Evolutionary conservation across 1,140 invertebrate species (phyloP), one percentile per base, ranked within the genome.

Genomic region (Bradynema listronoti): DNA sequence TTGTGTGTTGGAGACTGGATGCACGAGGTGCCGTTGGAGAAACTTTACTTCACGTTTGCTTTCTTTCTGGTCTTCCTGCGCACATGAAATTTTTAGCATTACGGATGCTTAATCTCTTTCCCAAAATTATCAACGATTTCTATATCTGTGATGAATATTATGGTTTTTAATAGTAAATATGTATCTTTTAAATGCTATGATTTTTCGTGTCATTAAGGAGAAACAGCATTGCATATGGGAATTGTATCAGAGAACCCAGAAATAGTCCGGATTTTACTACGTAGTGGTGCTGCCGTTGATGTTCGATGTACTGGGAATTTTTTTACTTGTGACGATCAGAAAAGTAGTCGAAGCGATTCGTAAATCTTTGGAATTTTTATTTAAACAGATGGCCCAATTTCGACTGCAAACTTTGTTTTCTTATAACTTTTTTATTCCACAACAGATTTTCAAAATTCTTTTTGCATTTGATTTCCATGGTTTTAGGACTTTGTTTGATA

Each of bases 221-320:
- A 72, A 46, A 72, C 71, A 24, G 71, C 64, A 0, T 82, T 98
- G 0, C 93, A 98, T 70, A 91, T 97, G 78, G 90, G 91, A 0
- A 95, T 97, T 68, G 91, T 95, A 0, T 96, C 95, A 78, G 93
- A 98, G 78, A 91, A 98, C 79, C 89, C 91, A 0, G 86, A 89
- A 0, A 93, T 95, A 89, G 91, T 96, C 0, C 94, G 95, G 79
- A 94, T 89, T 79, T 80, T 97, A 4, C 78, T 98, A 33, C 89
- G 94, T 71, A 86, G 87, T 54, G 90, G 90, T 5, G 89, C 88
- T 0, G 85, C 94, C 77, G 86, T 88, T 33, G 85, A 91, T 65
- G 88, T 91, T 78, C 56, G 91, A 29, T 92, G 89, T 72, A 87
- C 86, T 61, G 93, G 93, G 0, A 91, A 88, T 71, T 98, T 97